phyloP scores from a whole-genome alignment of 2,797 vertebrate species.

The Sphaeramia orbicularis region DNA sequence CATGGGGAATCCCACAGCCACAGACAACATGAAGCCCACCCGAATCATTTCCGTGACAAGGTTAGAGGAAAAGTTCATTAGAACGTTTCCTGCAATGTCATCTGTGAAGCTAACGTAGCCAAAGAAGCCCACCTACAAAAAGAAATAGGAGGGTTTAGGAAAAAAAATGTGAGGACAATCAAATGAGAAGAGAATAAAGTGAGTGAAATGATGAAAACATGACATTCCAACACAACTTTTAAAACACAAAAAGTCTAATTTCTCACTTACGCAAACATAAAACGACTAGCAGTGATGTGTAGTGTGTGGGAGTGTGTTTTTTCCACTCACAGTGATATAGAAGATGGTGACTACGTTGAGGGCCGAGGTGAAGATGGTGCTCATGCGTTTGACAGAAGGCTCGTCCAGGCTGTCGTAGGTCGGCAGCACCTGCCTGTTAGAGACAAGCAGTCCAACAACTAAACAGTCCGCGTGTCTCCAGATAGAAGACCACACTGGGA shows the following conservation, averaged over 20 bases:
- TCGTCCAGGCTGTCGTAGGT: conserved; percentile 98
- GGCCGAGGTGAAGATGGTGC: conserved; percentile 95
- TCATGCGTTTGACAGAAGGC: conserved; percentile 98
- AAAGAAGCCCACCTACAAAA: conserved; percentile 94
- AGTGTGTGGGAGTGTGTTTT: neutral
- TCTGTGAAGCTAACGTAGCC: conserved; percentile 98
- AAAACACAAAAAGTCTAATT: too few species aligned
- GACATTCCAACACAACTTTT: too few species aligned
- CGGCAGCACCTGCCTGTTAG: conserved; percentile 94
- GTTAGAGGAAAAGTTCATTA: conserved; percentile 98
- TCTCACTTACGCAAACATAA: too few species aligned
- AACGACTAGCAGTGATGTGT: neutral
- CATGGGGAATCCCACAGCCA: conserved; percentile 99
- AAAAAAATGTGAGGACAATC: neutral
- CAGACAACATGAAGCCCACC: conserved; percentile 98
- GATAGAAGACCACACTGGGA: conserved; percentile 13
- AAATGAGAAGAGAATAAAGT: neutral
- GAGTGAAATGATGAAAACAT: neutral
- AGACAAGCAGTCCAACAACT: conserved; percentile 43
- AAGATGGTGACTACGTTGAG: conserved; percentile 97
- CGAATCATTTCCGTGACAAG: conserved; percentile 96
- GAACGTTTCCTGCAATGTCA: conserved; percentile 93
- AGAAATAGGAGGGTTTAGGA: neutral
- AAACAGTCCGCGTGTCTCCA: conserved; percentile 33
- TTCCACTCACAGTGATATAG: conserved; percentile 93